Conservation (phyloP, 2,113 vertebrate species). For the Syngnathus floridae region DNA sequence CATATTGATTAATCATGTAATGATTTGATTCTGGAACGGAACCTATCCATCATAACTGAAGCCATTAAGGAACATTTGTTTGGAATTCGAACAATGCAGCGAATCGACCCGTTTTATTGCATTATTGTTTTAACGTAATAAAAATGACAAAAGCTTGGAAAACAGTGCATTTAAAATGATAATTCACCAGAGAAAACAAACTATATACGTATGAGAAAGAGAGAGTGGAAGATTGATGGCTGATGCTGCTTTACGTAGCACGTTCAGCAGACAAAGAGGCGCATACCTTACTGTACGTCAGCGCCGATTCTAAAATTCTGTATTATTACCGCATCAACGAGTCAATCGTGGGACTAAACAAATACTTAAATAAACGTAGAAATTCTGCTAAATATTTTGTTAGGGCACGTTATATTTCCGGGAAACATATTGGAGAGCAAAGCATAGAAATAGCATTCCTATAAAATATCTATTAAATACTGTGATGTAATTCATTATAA, state of each 20-base stretch:
- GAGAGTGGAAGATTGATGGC: not conserved
- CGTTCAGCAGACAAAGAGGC: constrained; percentile 62
- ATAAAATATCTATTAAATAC: not conserved
- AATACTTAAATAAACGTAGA: not conserved
- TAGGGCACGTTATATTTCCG: not conserved
- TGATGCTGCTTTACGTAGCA: constrained; percentile 20
- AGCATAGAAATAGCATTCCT: not conserved
- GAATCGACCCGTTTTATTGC: no score
- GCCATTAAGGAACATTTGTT: no score
- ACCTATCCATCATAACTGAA: no score
- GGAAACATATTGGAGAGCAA: not conserved
- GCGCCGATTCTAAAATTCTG: constrained; percentile 38
- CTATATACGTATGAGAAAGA: no score
- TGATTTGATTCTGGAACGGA: no score
- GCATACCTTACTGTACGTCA: not conserved
- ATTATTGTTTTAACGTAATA: no score
- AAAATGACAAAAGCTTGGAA: no score
- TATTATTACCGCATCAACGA: constrained; percentile 58
- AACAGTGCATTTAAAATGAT: no score
- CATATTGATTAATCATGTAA: no score
- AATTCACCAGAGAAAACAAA: no score
- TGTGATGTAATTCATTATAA: not conserved
- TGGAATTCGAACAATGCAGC: no score
- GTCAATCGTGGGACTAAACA: not conserved
- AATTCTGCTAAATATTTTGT: not conserved